Evolutionary conservation across 2,113 vertebrate species (phyloP).

Genomic region (Xerus inauris): DNA sequence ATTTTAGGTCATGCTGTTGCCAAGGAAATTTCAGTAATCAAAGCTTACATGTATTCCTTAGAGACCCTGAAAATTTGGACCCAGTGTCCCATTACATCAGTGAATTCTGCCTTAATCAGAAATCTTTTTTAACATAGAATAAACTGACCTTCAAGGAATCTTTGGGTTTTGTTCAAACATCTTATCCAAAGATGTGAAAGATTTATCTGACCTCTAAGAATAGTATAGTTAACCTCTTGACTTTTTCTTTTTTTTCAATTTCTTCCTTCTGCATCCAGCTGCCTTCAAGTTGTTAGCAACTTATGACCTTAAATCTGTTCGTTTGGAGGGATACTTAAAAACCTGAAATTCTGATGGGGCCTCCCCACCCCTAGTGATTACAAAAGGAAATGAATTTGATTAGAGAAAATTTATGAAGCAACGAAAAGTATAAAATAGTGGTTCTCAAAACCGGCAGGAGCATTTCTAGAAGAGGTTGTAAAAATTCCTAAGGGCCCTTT

Average conservation of each 20-base stretch:
- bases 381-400: background rate
- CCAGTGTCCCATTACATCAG: background rate
- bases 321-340: background rate
- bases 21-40: conserved; percentile 61
- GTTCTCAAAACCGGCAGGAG: background rate
- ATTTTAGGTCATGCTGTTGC: conserved; percentile 58
- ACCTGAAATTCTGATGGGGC: background rate
- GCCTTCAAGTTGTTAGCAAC: background rate
- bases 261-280: background rate
- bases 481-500: background rate
- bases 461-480: background rate
- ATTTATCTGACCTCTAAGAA: background rate
- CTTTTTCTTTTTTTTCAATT: background rate
- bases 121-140: conserved; percentile 6
- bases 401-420: background rate
- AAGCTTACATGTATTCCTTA: conserved; percentile 12
- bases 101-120: conserved; percentile 10
- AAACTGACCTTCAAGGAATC: background rate
- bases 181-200: background rate
- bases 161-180: background rate
- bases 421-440: background rate
- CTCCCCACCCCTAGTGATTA: background rate
- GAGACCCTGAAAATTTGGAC: conserved; percentile 14
- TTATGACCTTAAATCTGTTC: background rate
- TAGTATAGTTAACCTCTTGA: background rate